Evolutionary conservation across 2,888 invertebrate genomes (phyloP), one percentile per base, ranked within the genome.

Genomic region (Cephus runcator): DNA sequence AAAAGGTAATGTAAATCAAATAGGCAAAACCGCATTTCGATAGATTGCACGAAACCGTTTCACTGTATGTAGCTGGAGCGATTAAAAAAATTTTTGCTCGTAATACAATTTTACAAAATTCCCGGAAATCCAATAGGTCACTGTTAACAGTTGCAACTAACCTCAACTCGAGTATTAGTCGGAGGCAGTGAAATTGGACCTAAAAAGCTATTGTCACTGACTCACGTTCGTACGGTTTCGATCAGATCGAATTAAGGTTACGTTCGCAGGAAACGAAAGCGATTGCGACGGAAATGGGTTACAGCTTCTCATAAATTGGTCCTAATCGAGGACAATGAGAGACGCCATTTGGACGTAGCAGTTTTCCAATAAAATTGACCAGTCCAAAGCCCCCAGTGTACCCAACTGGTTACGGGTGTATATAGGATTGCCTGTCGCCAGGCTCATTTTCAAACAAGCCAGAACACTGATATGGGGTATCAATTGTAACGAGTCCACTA

Each of bases 161-260:
- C 23, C 23, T 23, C 23, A 56, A 9, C 56, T 23, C 23, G 56
- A 9, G 56, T 23, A 56, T 23, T 9, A 56, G 56, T 23, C 6
- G 15, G 23, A 23, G 56, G 9, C 56, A 56, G 9, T 33, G 84
- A 83, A 84, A 84, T 85, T 81, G 83, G 84, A 69, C 81, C 83
- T 76, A 85, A 82, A 86, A 85, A 87, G 83, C 84, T 81, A 81
- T 85, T 84, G 84, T 85, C 85, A 86, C 83, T 83, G 85, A 87
- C 83, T 85, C 85, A 87, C 87, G 87, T 83, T 85, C 81, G 83
- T 89, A 88, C 84, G 88, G 88, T 87, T 89, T 88, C 89, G 86
- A 85, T 90, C 87, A 83, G 81, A 85, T 86, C 83, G 85, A 88
- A 89, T 89, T 88, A 88, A 84, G 86, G 83, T 83, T 84, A 79